These are phyloP conservation scores for Andrena hattorfiana DNA, from an alignment of 2,888 invertebrate species.

Conservation along the genomic window DNA sequence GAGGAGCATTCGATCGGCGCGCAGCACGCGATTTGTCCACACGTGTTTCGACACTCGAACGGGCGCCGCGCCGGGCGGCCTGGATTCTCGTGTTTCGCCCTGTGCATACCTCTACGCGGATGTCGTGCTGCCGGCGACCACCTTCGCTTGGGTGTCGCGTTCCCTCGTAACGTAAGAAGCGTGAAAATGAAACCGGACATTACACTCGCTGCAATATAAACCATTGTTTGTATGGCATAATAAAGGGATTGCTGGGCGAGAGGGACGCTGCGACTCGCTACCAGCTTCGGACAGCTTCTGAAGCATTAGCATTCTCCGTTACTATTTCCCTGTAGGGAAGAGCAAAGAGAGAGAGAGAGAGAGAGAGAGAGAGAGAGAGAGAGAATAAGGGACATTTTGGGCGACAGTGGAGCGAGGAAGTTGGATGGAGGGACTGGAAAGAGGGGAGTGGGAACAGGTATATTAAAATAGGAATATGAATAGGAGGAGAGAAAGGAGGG, in stretches of 20 bases:
- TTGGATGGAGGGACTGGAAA: too few species aligned
- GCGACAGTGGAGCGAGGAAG: too few species aligned
- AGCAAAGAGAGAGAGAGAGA: too few species aligned
- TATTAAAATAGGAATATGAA: too few species aligned
- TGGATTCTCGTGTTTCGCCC: constrained; percentile 50
- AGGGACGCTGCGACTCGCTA: background rate
- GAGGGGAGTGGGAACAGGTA: too few species aligned
- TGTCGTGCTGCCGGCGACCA: constrained; percentile 30
- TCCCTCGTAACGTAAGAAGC: constrained; percentile 59
- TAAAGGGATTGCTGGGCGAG: constrained; percentile 7
- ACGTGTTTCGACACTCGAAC: constrained; percentile 25
- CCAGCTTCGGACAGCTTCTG: background rate
- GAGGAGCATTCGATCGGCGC: background rate
- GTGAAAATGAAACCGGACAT: constrained; percentile 64
- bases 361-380: accelerated
- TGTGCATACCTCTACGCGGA: constrained; percentile 22
- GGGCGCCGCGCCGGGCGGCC: constrained; percentile 2
- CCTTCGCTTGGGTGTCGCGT: constrained; percentile 43
- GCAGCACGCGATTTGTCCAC: constrained; percentile 18
- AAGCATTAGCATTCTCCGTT: background rate
- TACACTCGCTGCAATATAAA: constrained; percentile 43
- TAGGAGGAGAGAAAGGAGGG: too few species aligned
- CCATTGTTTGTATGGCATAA: constrained; percentile 54
- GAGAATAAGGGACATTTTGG: too few species aligned
- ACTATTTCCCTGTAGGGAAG: too few species aligned